phyloP scores from a whole-genome alignment of 2,888 invertebrate species.

The Philereme vetulata region DNA sequence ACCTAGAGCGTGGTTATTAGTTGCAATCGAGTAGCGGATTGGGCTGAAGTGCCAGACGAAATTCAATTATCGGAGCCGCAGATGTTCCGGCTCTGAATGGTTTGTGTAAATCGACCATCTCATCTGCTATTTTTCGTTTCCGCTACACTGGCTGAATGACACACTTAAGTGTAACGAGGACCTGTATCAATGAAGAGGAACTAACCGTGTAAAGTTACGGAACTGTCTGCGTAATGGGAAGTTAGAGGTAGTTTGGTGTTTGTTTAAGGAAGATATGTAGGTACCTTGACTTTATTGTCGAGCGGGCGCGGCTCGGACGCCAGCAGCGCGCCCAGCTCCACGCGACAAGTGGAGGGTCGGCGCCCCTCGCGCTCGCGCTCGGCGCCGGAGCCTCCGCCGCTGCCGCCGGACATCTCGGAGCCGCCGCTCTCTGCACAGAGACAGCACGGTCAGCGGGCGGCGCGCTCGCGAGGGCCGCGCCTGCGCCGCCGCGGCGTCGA shows the following conservation, averaged over 20 bases:
- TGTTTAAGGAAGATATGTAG: slow-evolving; percentile 34
- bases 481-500: slow-evolving; percentile 21
- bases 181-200: background rate
- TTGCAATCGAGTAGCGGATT: too few species aligned
- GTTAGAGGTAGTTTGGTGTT: background rate
- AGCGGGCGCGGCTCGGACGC: slow-evolving; percentile 86
- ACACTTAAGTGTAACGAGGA: background rate
- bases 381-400: slow-evolving; percentile 56
- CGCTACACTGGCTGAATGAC: too few species aligned
- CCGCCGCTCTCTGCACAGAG: slow-evolving; percentile 69
- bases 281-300: slow-evolving; percentile 91
- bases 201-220: background rate
- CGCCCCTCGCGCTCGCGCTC: slow-evolving; percentile 56
- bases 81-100: slow-evolving; percentile 1
- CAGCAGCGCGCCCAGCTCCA: slow-evolving; percentile 86
- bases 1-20: too few species aligned
- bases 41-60: background rate
- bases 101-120: background rate
- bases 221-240: background rate
- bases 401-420: slow-evolving; percentile 72
- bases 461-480: slow-evolving; percentile 51
- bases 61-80: slow-evolving; percentile 4
- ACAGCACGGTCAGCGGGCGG: slow-evolving; percentile 44
- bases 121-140: background rate
- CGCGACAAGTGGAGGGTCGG: slow-evolving; percentile 78